Percentiles rank a stretch among this genome's conserved stretches.
Evolutionary conservation across 2,888 invertebrate species (phyloP).

Genomic region (Cordilura impudica): DNA sequence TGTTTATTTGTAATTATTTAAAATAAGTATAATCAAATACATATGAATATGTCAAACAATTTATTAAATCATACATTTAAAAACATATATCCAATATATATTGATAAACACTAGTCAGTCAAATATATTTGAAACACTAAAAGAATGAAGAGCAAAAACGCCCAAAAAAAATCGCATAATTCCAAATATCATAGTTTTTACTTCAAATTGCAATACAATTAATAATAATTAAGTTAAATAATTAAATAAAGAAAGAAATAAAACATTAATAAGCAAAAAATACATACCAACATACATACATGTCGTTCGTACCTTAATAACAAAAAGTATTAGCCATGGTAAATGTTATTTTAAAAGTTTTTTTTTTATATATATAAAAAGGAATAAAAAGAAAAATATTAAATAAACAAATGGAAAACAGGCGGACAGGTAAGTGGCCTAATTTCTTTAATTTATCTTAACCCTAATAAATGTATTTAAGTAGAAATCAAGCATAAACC

Average conservation of each 20-base stretch:
- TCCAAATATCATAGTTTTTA: slow-evolving; percentile 62
- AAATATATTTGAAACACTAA: slow-evolving; percentile 38
- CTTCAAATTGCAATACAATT: slow-evolving; percentile 34
- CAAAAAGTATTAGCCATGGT: too few species aligned
- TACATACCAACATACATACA: too few species aligned
- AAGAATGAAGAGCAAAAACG: slow-evolving; percentile 3
- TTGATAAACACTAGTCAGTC: slow-evolving; percentile 55
- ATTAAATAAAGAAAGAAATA: slow-evolving; percentile 21
- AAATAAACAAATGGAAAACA: too few species aligned
- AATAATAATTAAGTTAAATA: background rate
- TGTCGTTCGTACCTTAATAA: too few species aligned
- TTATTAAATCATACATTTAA: slow-evolving; percentile 14
- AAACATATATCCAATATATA: slow-evolving; percentile 28
- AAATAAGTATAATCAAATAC: slow-evolving; percentile 19
- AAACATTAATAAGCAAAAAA: slow-evolving; percentile 40
- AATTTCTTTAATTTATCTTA: too few species aligned
- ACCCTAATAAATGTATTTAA: too few species aligned
- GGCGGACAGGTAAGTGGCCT: too few species aligned
- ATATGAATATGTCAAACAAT: slow-evolving; percentile 22
- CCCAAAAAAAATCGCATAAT: slow-evolving; percentile 38
- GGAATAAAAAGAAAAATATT: too few species aligned
- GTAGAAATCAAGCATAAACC: too few species aligned
- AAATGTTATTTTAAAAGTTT: too few species aligned
- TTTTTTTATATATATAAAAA: too few species aligned
- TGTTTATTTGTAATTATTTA: slow-evolving; percentile 24